Conservation (phyloP, 2,113 vertebrate species). For the Struthio camelus region DNA sequence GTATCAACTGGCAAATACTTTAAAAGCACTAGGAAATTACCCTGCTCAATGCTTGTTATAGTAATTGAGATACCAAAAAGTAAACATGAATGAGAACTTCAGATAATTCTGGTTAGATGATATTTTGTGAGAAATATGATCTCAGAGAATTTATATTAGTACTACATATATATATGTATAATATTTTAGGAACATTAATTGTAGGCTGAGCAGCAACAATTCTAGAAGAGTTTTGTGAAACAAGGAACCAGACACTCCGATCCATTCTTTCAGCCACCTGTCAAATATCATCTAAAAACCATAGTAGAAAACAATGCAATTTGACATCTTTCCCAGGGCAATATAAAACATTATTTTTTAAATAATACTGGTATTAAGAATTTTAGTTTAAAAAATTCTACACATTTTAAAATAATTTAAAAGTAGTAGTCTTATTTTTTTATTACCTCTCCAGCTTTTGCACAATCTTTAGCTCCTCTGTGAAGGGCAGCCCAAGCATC, state of each 20-base stretch:
- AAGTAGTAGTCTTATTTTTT: neutral
- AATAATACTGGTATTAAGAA: neutral
- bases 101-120: neutral
- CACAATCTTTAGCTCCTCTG: constrained; percentile 84
- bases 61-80: neutral
- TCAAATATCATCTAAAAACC: neutral
- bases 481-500: constrained; percentile 87
- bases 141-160: neutral
- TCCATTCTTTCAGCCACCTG: neutral
- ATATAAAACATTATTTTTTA: neutral
- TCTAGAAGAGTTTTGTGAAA: neutral
- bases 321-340: neutral
- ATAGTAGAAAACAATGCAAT: neutral
- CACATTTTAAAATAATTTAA: neutral
- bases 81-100: neutral
- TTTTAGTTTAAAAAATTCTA: neutral
- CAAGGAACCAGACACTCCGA: neutral
- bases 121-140: neutral
- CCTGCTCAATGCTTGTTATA: neutral
- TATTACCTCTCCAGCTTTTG: constrained; percentile 83
- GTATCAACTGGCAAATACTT: neutral
- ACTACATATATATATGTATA: neutral
- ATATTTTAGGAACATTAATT: neutral
- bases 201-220: neutral
- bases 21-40: neutral